phyloP scores from a whole-genome alignment of 2,113 vertebrate genomes.

The Callorhinus ursinus region DNA sequence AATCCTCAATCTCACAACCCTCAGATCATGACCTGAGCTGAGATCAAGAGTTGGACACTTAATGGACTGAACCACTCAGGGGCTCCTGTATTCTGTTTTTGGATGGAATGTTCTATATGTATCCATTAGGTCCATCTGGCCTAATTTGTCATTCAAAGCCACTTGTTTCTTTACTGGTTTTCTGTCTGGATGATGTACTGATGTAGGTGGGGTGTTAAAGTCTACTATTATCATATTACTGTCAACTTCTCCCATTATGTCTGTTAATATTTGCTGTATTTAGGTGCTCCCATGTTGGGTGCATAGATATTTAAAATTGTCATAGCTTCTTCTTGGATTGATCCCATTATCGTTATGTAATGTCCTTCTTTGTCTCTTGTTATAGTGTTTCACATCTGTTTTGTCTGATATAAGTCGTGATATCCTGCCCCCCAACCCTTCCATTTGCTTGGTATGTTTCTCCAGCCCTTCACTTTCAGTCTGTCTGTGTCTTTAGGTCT shows the following conservation, averaged over 20 bases:
- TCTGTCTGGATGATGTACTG: not conserved
- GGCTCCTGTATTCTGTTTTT: not conserved
- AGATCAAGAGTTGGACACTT: not conserved
- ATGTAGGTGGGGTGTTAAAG: not conserved
- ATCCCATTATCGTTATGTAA: not conserved
- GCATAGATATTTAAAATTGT: not conserved
- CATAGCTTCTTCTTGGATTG: not conserved
- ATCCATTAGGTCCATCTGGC: not conserved
- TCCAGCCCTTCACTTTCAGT: not conserved
- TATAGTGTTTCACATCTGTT: not conserved
- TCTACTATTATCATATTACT: not conserved
- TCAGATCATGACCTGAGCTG: not conserved
- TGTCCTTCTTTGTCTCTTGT: not conserved
- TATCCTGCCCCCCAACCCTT: not conserved
- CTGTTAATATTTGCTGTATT: not conserved
- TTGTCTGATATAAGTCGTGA: not conserved
- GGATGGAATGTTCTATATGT: not conserved
- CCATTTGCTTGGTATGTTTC: not conserved
- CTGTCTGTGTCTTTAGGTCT: not conserved
- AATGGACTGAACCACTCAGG: not conserved
- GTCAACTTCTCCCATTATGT: not conserved
- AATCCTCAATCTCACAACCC: not conserved
- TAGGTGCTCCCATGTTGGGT: not conserved
- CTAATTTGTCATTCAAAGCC: not conserved
- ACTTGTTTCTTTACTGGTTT: not conserved